Conservation (phyloP, 2,888 invertebrate genomes). For the Oscheius myriophilus region DNA sequence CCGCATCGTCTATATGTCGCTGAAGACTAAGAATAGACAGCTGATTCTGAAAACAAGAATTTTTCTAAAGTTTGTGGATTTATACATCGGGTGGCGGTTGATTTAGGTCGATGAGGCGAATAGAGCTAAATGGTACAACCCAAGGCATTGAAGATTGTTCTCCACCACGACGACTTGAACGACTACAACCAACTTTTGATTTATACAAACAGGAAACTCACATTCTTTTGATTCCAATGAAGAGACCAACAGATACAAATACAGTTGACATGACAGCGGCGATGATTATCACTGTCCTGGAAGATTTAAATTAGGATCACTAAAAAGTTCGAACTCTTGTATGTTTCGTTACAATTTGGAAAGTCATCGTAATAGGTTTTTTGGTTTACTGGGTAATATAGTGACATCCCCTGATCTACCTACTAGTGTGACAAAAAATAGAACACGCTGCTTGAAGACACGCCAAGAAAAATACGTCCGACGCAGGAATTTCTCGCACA, state of each 20-base stretch:
- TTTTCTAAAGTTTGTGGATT: neutral
- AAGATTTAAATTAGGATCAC: neutral
- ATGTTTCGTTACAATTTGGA: too few relatives aligned
- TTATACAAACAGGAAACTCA: conserved; percentile 41
- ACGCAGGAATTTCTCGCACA: too few relatives aligned
- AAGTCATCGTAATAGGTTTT: too few relatives aligned
- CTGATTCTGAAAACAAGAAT: conserved; percentile 43
- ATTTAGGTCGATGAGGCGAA: conserved; percentile 54
- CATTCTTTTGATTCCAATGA: conserved; percentile 51
- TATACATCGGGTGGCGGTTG: conserved; percentile 27
- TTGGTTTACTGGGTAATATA: too few relatives aligned
- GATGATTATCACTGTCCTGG: conserved; percentile 51
- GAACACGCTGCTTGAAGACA: too few relatives aligned
- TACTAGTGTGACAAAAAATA: too few relatives aligned
- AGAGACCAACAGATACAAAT: conserved; percentile 48
- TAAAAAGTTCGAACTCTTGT: too few relatives aligned
- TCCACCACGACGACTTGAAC: conserved; percentile 49
- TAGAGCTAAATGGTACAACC: conserved; percentile 49
- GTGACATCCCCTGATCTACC: too few relatives aligned
- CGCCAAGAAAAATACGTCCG: too few relatives aligned
- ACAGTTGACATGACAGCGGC: conserved; percentile 48
- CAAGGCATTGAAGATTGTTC: conserved; percentile 62
- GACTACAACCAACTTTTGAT: conserved; percentile 58
- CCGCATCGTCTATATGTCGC: conserved; percentile 41
- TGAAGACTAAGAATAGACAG: conserved; percentile 62